Conservation (phyloP, 2,113 vertebrate species). For the Dinomys branickii region DNA sequence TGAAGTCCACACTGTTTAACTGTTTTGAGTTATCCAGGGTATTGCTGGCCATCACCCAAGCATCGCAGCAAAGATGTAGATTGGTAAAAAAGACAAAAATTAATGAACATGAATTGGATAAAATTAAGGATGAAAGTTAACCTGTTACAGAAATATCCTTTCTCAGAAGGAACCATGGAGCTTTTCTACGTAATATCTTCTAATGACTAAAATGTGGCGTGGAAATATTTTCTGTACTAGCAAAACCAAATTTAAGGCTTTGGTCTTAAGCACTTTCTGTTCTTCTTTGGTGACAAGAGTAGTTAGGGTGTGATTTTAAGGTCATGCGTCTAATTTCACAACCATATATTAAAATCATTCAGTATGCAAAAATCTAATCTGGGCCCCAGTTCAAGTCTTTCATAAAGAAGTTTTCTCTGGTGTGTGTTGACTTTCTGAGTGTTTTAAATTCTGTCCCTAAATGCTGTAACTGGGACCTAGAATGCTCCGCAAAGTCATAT, state of each 20-base stretch:
- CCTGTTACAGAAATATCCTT: not conserved
- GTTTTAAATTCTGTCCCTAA: not conserved
- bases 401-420: not conserved
- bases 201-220: not conserved
- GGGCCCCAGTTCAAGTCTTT: not conserved
- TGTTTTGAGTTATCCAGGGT: not conserved
- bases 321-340: not conserved
- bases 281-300: not conserved
- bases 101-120: not conserved
- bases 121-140: not conserved
- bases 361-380: not conserved
- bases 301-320: not conserved
- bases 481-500: not conserved
- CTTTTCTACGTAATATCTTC: not conserved
- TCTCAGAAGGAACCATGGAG: not conserved
- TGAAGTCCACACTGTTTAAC: not conserved
- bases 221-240: slow-evolving; percentile 26
- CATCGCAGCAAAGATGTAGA: not conserved
- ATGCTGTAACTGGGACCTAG: not conserved
- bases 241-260: not conserved
- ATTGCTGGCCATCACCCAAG: not conserved
- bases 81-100: not conserved
- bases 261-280: not conserved
- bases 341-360: not conserved
- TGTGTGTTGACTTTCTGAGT: not conserved